Evolutionary conservation across 2,113 vertebrate genomes (phyloP).

Genomic region (Isichthys henryi): DNA sequence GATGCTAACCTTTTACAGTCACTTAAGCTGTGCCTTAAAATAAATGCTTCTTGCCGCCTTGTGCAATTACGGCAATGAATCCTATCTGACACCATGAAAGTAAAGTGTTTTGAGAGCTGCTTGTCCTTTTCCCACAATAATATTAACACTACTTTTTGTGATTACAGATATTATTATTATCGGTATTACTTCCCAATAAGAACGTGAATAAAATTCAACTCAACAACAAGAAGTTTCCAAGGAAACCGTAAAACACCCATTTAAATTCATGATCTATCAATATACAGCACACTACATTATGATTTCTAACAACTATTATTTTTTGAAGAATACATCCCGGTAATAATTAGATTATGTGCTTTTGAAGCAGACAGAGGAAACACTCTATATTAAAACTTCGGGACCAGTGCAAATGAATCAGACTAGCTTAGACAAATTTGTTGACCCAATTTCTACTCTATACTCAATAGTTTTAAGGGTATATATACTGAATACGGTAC

Average conservation of each 20-base stretch:
- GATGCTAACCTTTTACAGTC: not conserved
- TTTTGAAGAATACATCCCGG: not conserved
- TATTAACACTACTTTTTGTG: not conserved
- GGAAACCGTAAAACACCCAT: not conserved
- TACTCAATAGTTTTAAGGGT: not conserved
- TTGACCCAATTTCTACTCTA: not conserved
- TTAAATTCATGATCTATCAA: not conserved
- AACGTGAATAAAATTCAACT: not conserved
- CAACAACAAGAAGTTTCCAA: not conserved
- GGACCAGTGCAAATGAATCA: not conserved
- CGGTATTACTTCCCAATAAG: not conserved
- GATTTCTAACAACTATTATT: not conserved
- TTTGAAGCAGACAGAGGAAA: not conserved
- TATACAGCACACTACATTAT: not conserved
- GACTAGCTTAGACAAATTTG: not conserved
- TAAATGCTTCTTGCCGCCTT: slow-evolving; percentile 1
- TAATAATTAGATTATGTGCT: not conserved
- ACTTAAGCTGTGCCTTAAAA: not conserved
- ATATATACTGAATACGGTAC: not conserved
- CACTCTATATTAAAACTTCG: not conserved
- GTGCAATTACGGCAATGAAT: not conserved
- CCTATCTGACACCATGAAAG: not conserved
- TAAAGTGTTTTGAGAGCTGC: not conserved
- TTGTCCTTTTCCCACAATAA: not conserved
- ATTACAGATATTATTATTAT: not conserved